A percentile compares a stretch with the other conserved stretches of the same genome.
phyloP scores from a whole-genome alignment of 2,113 vertebrate genomes.

The Xenotilapia flavipinnis region DNA sequence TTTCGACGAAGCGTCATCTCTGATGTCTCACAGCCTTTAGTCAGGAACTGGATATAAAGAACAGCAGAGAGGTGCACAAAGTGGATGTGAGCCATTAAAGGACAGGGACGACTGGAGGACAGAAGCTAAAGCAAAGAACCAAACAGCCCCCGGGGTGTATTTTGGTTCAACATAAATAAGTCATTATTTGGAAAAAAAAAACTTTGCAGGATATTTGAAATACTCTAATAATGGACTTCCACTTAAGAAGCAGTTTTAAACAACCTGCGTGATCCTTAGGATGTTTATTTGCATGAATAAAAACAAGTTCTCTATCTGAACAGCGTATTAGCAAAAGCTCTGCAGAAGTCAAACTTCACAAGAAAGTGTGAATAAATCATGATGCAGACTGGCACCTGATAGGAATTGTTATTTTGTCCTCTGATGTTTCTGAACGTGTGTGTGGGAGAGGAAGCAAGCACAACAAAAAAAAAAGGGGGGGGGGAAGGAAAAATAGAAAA shows the following conservation, averaged over 20 bases:
- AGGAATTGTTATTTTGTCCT: constrained; percentile 23
- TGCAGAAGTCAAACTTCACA: not conserved
- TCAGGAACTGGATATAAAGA: constrained; percentile 75
- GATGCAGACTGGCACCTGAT: constrained; percentile 19
- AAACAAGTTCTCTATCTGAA: not conserved
- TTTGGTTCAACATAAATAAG: not conserved
- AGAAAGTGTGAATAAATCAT: constrained; percentile 27
- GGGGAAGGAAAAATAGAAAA: not conserved
- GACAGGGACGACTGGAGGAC: not conserved
- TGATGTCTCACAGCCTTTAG: constrained; percentile 91
- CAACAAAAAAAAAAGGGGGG: not conserved
- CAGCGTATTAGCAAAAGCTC: not conserved
- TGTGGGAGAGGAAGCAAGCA: not conserved
- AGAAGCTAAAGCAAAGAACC: not conserved
- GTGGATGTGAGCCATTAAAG: not conserved
- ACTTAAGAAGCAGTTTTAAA: not conserved
- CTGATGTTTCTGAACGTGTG: constrained; percentile 22
- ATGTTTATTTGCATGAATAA: not conserved
- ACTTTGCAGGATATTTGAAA: not conserved
- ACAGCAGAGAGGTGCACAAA: not conserved
- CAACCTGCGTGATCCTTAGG: not conserved
- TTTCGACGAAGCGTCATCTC: constrained; percentile 97
- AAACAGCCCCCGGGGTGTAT: not conserved
- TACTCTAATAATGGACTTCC: not conserved
- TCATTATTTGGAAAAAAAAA: not conserved